Conservation (phyloP, 2,113 vertebrate genomes). For the Pithys albifrons region DNA sequence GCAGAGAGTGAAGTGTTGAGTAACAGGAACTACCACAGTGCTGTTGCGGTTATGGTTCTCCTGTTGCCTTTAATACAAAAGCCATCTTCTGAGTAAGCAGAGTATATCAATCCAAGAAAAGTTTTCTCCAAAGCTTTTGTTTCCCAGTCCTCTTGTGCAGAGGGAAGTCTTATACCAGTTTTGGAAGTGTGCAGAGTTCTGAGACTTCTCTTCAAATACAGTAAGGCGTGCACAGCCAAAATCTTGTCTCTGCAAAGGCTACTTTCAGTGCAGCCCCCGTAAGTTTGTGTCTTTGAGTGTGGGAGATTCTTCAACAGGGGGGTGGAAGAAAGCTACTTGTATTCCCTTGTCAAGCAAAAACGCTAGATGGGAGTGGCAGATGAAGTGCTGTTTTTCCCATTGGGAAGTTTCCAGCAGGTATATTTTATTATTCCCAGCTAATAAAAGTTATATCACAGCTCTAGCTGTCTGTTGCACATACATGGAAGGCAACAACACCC, state of each 20-base stretch:
- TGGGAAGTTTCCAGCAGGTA: neutral
- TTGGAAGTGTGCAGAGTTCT: neutral
- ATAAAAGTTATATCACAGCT: neutral
- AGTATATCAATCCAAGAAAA: neutral
- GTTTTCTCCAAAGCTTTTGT: neutral
- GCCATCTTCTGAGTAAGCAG: neutral
- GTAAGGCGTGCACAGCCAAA: neutral
- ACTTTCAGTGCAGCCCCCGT: neutral
- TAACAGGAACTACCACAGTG: neutral
- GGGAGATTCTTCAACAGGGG: constrained; percentile 17
- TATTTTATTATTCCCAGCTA: neutral
- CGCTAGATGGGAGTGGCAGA: neutral
- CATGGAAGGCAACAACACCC: neutral
- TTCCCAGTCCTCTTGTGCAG: neutral
- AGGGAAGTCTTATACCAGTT: neutral
- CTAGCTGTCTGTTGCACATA: neutral
- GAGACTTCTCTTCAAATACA: neutral
- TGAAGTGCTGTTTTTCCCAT: neutral
- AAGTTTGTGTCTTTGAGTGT: neutral
- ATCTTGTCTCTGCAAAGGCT: neutral
- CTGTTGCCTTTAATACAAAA: neutral
- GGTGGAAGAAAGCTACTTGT: neutral
- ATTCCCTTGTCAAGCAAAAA: neutral
- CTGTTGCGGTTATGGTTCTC: neutral
- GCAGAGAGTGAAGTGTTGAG: neutral